Base-by-base conservation (phyloP, 2,888 invertebrate species). In the Chloroclysta siterata region DNA sequence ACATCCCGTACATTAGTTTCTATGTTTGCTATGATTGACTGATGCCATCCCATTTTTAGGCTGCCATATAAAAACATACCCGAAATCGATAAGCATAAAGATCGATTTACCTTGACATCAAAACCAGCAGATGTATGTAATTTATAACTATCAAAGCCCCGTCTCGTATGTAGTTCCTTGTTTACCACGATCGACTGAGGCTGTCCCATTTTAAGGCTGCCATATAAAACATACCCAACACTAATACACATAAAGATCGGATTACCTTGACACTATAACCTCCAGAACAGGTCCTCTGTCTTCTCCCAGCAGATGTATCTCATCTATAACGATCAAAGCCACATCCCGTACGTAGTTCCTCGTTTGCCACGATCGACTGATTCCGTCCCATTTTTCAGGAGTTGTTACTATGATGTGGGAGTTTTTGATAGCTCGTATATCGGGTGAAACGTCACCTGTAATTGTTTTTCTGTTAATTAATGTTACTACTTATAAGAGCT, bases 361-460 rank as follows among this genome's bases (percentile, higher is more conserved):
- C 0, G 98, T 99, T 82, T 99, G 98, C 99, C 99, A 99, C 67
- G 98, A 98, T 65, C 99, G 95, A 88, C 98, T 99, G 79, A 99
- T 98, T 58, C 99, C 99, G 88, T 99, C 99, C 99, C 99, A 99
- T 86, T 99, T 99, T 89, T 99, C 99, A 0, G 99, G 99, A 0
- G 99, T 99, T 0, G 99, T 99, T 0, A 99, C 98, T 72, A 99
- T 99, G 0, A 99, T 96, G 83, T 97, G 96, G 0, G 99, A 96
- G 55, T 90, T 94, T 0, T 95, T 94, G 63, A 99, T 98, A 0
- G 98, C 96, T 64, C 95, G 93, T 60, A 97, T 95, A 80, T 98
- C 98, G 0, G 98, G 98, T 0, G 97, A 96, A 0, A 97, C 96
- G 71, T 93, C 93, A 78, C 93, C 93, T 93, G 47, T 44, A 36